Percentiles rank a stretch among this genome's conserved stretches.
phyloP scores from a whole-genome alignment of 2,113 vertebrate genomes.

The Megalops atlanticus region DNA sequence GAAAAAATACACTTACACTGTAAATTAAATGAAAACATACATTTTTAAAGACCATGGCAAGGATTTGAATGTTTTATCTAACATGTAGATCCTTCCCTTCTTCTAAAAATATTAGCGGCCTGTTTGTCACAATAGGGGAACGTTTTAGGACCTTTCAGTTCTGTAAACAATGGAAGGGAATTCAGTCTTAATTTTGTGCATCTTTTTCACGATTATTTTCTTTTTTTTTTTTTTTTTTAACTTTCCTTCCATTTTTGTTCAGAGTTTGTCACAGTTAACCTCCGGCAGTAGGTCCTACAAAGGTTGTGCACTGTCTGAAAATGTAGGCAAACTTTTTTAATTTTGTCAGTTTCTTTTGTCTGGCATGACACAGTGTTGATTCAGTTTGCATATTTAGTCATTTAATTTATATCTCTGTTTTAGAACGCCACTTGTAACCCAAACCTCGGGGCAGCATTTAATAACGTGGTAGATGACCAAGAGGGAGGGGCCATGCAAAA shows the following conservation, averaged over 20 bases:
- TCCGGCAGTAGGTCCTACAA: constrained; percentile 52
- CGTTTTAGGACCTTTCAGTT: not conserved
- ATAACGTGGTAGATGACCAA: not conserved
- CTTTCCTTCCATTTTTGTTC: constrained; percentile 28
- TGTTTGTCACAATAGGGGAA: not conserved
- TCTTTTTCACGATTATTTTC: constrained; percentile 22
- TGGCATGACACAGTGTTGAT: constrained; percentile 28
- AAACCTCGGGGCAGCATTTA: not conserved
- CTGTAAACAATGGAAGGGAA: constrained; percentile 3
- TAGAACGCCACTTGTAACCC: not conserved
- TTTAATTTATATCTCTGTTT: not conserved
- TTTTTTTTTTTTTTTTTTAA: constrained; percentile 34
- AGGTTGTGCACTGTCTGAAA: constrained; percentile 29
- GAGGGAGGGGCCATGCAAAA: not conserved
- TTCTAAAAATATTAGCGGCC: not conserved
- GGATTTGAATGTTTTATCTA: not conserved
- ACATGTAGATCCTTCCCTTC: not conserved
- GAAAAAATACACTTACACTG: not conserved
- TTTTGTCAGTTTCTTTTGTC: constrained; percentile 26
- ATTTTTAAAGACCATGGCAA: not conserved
- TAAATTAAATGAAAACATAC: not conserved
- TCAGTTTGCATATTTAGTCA: constrained; percentile 19
- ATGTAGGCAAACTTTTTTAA: not conserved
- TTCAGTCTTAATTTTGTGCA: constrained; percentile 14
- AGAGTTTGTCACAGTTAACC: constrained; percentile 57